These are phyloP conservation scores for Choloepus didactylus DNA, from an alignment of 2,797 vertebrate genomes.

Conservation along the genomic window DNA sequence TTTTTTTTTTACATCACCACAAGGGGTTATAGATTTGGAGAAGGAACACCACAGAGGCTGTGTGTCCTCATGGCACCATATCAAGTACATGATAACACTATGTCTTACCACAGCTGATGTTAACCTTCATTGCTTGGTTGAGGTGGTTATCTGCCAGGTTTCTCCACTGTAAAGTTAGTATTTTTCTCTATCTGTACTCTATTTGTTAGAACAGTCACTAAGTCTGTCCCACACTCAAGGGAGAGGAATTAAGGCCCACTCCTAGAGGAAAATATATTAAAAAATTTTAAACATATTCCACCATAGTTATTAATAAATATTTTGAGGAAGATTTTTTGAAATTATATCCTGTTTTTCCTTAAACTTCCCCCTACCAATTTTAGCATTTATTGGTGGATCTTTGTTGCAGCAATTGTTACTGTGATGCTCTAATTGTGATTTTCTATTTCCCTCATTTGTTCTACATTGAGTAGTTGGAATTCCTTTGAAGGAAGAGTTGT, in stretches of 20 bases:
- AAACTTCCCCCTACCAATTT: not conserved
- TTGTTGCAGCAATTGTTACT: not conserved
- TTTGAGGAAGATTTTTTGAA: conserved; percentile 43
- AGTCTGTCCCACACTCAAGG: not conserved
- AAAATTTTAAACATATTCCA: not conserved
- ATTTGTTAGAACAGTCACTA: not conserved
- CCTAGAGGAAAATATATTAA: not conserved
- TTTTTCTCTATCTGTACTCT: not conserved
- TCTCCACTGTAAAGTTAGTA: not conserved
- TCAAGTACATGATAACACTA: not conserved
- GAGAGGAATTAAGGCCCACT: not conserved
- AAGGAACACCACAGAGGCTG: not conserved
- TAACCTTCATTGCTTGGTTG: not conserved
- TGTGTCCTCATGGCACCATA: not conserved
- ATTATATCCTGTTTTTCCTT: not conserved
- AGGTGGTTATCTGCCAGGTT: not conserved
- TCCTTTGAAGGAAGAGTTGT: not conserved
- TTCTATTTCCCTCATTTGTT: not conserved
- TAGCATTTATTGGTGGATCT: not conserved
- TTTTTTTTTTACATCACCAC: not conserved
- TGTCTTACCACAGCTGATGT: not conserved
- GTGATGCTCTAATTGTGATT: not conserved
- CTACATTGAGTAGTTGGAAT: not conserved
- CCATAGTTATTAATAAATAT: conserved; percentile 3
- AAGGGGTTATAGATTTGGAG: not conserved